These are phyloP conservation scores for Liposcelis brunnea DNA, from an alignment of 2,888 invertebrate species.

Conservation along the genomic window DNA sequence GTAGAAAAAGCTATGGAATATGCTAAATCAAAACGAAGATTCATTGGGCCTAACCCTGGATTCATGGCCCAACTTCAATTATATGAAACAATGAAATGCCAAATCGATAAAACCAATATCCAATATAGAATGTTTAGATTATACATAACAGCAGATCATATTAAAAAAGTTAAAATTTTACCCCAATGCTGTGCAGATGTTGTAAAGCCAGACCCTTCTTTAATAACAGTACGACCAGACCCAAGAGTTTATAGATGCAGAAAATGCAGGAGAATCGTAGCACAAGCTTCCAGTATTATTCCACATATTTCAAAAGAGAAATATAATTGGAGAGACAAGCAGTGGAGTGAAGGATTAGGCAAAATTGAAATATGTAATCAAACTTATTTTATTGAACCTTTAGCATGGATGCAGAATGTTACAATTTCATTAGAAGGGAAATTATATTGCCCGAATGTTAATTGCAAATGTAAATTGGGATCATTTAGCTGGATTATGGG, in stretches of 20 bases:
- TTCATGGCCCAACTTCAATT: constrained; percentile 62
- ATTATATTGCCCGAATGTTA: constrained; percentile 52
- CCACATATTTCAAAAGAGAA: constrained; percentile 43
- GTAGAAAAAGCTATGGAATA: constrained; percentile 51
- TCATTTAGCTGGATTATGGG: constrained; percentile 84
- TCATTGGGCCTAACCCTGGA: constrained; percentile 63
- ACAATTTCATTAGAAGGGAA: constrained; percentile 57
- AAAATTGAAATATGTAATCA: constrained; percentile 39
- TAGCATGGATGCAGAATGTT: constrained; percentile 72
- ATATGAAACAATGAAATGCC: constrained; percentile 60
- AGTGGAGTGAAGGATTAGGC: constrained; percentile 21
- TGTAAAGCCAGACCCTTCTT: constrained; percentile 62
- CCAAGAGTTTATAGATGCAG: constrained; percentile 71
- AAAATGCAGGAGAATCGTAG: constrained; percentile 67
- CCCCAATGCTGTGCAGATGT: constrained; percentile 61
- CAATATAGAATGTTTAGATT: constrained; percentile 59
- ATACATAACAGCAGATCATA: constrained; percentile 61
- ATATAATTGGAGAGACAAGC: constrained; percentile 30
- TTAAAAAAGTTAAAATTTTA: constrained; percentile 66
- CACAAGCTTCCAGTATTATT: constrained; percentile 60
- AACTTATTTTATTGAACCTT: constrained; percentile 75
- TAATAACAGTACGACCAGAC: constrained; percentile 56
- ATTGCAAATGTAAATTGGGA: constrained; percentile 69
- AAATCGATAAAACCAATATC: constrained; percentile 47
- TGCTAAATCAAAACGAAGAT: constrained; percentile 52